Evolutionary conservation across 2,888 invertebrate species (phyloP), one percentile per base, ranked within the genome.

Genomic region (Apotomis capreana): DNA sequence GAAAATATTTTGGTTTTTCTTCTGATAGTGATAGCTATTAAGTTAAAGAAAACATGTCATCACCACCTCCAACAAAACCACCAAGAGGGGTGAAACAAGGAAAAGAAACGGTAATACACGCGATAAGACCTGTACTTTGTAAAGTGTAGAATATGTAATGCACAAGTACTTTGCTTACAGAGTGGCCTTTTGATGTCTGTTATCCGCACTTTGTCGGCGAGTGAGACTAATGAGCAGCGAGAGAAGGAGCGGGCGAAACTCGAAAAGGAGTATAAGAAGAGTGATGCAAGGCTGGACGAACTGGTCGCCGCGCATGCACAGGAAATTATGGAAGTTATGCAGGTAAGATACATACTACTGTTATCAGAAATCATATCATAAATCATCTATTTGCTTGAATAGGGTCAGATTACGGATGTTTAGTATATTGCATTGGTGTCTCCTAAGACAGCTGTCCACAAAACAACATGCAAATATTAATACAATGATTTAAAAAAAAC

Each of bases 211-310:
- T 91, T 99, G 73, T 98, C 98, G 40, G 97, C 98, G 8, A 98
- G 98, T 92, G 98, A 98, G 87, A 98, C 97, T 4, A 97, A 97
- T 85, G 98, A 98, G 84, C 98, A 99, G 84, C 92, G 97, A 65
- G 97, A 99, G 84, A 96, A 97, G 81, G 99, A 99, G 89, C 98
- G 98, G 83, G 96, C 96, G 0, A 97, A 98, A 84, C 94, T 99
- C 64, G 99, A 99, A 89, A 97, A 97, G 78, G 98, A 98, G 83
- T 99, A 97, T 85, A 97, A 97, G 85, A 95, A 96, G 80, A 98
- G 98, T 87, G 99, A 99, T 91, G 96, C 96, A 73, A 95, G 95
- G 79, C 93, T 99, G 3, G 98, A 98, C 84, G 97, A 97, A 84
- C 93, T 99, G 59, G 97, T 99, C 5, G 96, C 97, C 6, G 95